Evolutionary conservation across 2,888 invertebrate species (phyloP).

Genomic region (Leucozona laternaria): DNA sequence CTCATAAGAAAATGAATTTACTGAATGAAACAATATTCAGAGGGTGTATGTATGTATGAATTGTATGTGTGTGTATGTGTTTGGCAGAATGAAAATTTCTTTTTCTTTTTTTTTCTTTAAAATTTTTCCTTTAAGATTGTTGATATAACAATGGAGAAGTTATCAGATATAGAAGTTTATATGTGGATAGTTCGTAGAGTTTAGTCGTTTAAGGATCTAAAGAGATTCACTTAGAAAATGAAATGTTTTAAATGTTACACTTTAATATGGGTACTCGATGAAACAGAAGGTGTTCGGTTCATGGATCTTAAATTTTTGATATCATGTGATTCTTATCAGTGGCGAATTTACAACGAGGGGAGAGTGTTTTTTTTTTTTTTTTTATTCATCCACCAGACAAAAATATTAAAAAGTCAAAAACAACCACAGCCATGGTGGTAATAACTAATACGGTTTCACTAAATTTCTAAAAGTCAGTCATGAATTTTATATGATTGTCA

Average conservation of each 20-base stretch:
- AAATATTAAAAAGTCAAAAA: too few relatives aligned
- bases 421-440: too few relatives aligned
- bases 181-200: background rate
- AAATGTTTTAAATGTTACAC: background rate
- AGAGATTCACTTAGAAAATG: conserved; percentile 5
- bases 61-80: background rate
- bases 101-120: background rate
- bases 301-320: background rate
- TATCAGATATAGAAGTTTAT: background rate
- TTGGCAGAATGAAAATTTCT: conserved; percentile 7
- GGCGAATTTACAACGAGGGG: too few relatives aligned
- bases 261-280: background rate
- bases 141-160: background rate
- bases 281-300: conserved; percentile 5
- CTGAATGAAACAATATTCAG: conserved; percentile 49
- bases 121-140: conserved; percentile 1
- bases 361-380: too few relatives aligned
- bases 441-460: too few relatives aligned
- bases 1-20: conserved; percentile 45
- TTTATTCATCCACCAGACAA: too few relatives aligned
- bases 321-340: background rate
- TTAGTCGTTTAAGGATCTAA: background rate
- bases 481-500: too few relatives aligned
- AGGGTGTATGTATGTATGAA: background rate
- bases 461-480: too few relatives aligned